Percentiles rank a stretch among this genome's conserved stretches.
Conservation (phyloP, 2,113 vertebrate species). For the Mormyrus lacerda region DNA sequence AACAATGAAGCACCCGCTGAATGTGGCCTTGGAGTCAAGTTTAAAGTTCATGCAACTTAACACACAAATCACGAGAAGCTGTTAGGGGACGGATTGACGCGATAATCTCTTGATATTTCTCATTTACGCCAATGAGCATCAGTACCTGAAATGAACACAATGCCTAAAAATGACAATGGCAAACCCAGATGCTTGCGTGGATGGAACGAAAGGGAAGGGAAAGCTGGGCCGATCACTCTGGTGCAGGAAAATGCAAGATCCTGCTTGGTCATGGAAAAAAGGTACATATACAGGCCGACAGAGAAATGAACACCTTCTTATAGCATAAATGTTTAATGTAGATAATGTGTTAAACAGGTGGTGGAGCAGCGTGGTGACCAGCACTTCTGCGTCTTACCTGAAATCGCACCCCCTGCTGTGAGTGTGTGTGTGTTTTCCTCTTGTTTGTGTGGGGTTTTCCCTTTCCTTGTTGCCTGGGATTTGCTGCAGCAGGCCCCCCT, state of each 20-base stretch:
- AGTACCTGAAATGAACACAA: neutral
- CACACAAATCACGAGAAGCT: neutral
- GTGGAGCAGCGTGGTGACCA: neutral
- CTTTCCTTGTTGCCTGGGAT: neutral
- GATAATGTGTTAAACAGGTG: neutral
- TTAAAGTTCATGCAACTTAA: neutral
- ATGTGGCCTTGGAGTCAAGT: neutral
- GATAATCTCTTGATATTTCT: neutral
- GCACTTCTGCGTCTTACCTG: neutral
- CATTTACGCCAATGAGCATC: neutral
- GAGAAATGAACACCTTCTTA: neutral
- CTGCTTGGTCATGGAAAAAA: neutral
- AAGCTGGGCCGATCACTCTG: neutral
- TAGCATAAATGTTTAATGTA: neutral
- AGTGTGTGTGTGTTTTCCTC: neutral
- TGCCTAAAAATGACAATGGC: neutral
- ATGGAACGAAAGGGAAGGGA: neutral
- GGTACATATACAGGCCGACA: neutral
- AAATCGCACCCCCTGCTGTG: neutral
- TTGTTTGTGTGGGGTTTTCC: neutral
- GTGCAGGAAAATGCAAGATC: neutral
- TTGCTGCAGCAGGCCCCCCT: neutral
- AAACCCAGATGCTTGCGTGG: neutral
- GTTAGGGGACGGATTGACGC: neutral
- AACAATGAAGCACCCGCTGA: neutral